These are phyloP conservation scores for Saxidomus purpurata DNA, from an alignment of 1,140 invertebrate genomes.

Conservation along the genomic window DNA sequence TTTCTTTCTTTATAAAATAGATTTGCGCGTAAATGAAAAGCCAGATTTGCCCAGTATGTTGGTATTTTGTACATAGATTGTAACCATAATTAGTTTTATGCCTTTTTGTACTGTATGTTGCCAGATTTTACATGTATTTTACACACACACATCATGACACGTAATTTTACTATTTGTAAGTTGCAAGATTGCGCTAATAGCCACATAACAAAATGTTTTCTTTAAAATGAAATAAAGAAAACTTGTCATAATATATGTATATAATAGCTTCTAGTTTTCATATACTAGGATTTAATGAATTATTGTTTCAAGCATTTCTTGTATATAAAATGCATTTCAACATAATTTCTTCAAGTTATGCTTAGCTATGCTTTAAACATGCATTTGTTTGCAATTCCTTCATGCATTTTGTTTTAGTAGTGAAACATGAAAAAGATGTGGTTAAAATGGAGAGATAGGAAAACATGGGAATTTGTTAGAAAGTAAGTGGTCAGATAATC, in stretches of 20 bases:
- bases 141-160: conserved; percentile 7
- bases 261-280: neutral
- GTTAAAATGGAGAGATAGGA: no score
- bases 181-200: neutral
- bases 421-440: no score
- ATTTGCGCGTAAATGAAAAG: neutral
- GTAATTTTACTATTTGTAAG: neutral
- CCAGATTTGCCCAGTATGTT: neutral
- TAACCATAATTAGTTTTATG: neutral
- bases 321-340: neutral
- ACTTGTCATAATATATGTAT: neutral
- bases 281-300: neutral
- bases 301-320: neutral
- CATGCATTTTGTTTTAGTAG: no score
- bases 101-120: neutral
- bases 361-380: no score
- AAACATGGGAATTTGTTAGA: no score
- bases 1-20: no score
- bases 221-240: neutral
- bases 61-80: neutral
- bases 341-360: neutral
- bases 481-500: no score
- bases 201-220: no score
- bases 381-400: no score
- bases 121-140: conserved; percentile 8